A percentile compares a stretch with the other conserved stretches of the same genome.
Evolutionary conservation across 2,797 vertebrate genomes (phyloP).

Genomic region (Xiphorhynchus erythropygius): DNA sequence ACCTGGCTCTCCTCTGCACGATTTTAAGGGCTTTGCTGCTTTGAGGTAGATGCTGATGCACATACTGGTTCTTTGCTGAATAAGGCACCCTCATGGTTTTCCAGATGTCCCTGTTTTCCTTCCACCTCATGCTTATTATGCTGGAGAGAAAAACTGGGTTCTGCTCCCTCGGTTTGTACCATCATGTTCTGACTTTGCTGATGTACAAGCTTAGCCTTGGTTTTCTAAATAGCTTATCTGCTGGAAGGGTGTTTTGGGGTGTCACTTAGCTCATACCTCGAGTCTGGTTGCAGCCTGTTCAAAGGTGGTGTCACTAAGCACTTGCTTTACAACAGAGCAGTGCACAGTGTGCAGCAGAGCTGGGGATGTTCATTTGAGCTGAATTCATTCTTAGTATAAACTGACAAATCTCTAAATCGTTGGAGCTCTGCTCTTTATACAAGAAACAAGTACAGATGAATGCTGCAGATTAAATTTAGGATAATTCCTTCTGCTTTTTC

Average conservation of each 20-base stretch:
- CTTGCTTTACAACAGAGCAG: neutral
- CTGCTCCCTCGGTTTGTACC: neutral
- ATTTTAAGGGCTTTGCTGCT: neutral
- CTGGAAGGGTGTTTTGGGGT: neutral
- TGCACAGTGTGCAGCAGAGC: neutral
- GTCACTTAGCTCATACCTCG: neutral
- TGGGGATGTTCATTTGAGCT: neutral
- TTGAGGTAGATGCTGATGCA: neutral
- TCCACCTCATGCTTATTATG: neutral
- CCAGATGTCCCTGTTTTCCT: neutral
- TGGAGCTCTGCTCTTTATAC: neutral
- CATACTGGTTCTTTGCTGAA: neutral
- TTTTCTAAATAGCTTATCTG: neutral
- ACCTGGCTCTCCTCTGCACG: neutral
- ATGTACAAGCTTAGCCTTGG: neutral
- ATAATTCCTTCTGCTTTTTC: neutral
- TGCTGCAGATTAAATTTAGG: neutral
- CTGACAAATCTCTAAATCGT: neutral
- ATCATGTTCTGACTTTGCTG: rapidly evolving
- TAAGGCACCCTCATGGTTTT: neutral
- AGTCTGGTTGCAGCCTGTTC: neutral
- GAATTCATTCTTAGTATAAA: neutral
- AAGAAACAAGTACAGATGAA: neutral
- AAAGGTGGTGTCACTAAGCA: neutral
- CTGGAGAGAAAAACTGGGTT: neutral